Evolutionary conservation across 2,797 vertebrate species (phyloP).

Genomic region (Glyptemys insculpta): DNA sequence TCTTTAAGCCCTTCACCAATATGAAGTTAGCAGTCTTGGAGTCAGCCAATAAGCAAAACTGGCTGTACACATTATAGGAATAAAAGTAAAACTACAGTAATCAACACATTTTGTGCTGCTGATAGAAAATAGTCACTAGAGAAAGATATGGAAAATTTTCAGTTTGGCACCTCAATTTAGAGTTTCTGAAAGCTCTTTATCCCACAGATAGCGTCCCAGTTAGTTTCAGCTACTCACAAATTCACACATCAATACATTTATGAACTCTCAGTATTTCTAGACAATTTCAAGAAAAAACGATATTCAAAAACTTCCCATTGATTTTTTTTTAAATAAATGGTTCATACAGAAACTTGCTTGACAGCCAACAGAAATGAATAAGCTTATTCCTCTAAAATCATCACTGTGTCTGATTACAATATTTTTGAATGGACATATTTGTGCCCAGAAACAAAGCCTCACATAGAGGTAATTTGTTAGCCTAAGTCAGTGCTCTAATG

Average conservation of each 20-base stretch:
- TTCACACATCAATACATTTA: slow-evolving; percentile 53
- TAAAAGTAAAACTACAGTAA: background rate
- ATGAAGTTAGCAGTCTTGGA: background rate
- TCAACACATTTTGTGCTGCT: background rate
- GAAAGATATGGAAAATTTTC: background rate
- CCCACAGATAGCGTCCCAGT: background rate
- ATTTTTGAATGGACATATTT: slow-evolving; percentile 72
- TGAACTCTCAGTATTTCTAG: slow-evolving; percentile 55
- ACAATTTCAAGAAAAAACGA: slow-evolving; percentile 54
- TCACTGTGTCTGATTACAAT: slow-evolving; percentile 65
- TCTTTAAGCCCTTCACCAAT: background rate
- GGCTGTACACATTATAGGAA: background rate
- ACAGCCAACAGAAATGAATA: slow-evolving; percentile 73
- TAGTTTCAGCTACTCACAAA: slow-evolving; percentile 35
- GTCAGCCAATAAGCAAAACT: background rate
- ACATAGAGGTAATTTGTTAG: slow-evolving; percentile 50
- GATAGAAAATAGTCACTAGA: background rate
- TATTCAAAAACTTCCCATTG: slow-evolving; percentile 60
- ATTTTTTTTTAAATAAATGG: slow-evolving; percentile 60
- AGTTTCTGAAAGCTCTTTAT: slow-evolving; percentile 14
- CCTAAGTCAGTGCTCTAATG: slow-evolving; percentile 38
- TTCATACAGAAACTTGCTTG: slow-evolving; percentile 66
- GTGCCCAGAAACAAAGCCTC: slow-evolving; percentile 55
- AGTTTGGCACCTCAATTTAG: background rate
- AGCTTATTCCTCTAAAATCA: slow-evolving; percentile 74